A percentile compares a stretch with the other conserved stretches of the same genome.
Conservation (phyloP, 2,888 invertebrate genomes). For the Cryptus viduatorius region DNA sequence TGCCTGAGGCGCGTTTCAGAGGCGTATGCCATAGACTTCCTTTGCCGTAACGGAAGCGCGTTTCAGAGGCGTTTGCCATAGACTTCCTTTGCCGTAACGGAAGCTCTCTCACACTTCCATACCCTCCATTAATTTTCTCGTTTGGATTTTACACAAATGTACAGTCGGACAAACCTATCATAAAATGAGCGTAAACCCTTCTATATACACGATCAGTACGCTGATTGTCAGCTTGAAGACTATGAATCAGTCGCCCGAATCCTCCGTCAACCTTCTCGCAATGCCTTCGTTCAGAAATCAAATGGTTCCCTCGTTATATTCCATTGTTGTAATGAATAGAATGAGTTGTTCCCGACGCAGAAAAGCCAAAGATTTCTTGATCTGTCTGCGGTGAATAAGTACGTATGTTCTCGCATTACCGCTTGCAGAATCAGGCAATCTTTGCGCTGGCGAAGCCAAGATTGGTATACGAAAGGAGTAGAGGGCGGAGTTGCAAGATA, state of each 20-base stretch:
- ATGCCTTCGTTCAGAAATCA: too few species aligned
- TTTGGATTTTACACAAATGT: background rate
- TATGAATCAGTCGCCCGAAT: background rate
- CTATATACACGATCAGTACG: background rate
- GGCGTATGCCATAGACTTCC: too few species aligned
- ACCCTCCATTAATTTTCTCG: conserved; percentile 36
- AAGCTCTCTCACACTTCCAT: conserved; percentile 57
- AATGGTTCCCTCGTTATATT: background rate
- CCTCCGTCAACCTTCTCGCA: background rate
- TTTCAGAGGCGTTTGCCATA: conserved; percentile 1
- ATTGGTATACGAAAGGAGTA: conserved; percentile 20
- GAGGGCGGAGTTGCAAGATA: conserved; percentile 28
- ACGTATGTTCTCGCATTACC: conserved; percentile 26
- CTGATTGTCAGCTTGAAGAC: background rate
- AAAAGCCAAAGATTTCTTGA: too few species aligned
- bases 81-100: conserved; percentile 55
- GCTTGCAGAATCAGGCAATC: conserved; percentile 48
- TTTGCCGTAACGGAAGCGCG: too few species aligned
- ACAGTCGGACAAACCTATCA: background rate
- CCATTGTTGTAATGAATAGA: background rate
- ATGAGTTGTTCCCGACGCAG: background rate
- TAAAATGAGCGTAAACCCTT: background rate
- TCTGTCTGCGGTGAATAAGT: too few species aligned
- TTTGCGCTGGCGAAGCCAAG: conserved; percentile 31
- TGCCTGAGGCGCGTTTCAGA: too few species aligned